Evolutionary conservation across 2,113 vertebrate genomes (phyloP), one percentile per base, ranked within the genome.

Genomic region (Silurus asotus): DNA sequence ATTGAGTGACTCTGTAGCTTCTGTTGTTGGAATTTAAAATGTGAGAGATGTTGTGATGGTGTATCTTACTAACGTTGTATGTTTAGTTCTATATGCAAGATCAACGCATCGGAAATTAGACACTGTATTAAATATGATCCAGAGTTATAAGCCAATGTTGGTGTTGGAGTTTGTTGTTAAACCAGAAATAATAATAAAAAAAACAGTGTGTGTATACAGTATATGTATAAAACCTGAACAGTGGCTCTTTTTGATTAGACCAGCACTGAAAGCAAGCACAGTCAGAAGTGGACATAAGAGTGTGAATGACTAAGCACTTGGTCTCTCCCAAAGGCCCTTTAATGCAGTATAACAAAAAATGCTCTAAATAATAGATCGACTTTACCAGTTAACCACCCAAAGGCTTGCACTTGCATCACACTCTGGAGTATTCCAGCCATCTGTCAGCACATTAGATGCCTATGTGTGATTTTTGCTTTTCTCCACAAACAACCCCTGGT

Each of bases 321-420:
- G 81, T 85, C 53, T 89, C 28, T 88, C 84, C 90, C 88, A 83
- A 87, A 74, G 88, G 86, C 83, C 82, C 56, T 59, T 80, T 82
- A 90, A 82, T 87, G 72, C 64, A n/a, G 67, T 77, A 87, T 89
- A 92, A 91, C 89, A 87, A 92, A 90, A 93, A 92, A 90, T 80
- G 51, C 74, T 88, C 55, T 84, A 90, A 93, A 92, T 94, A 93
- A 94, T 93, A 91, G 90, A 94, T 93, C 56, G 84, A 82, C 79
- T 90, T 90, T 90, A 90, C 84, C 86, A 93, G 86, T 93, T 88
- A 93, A 90, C 91, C 83, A 93, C 91, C 88, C 91, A 86, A 89
- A 92, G 88, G 90, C 88, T 91, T 91, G 88, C 90, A 92, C 77
- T 93, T 89, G 91, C 90, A 92, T 92, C 90, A 89, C 90, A 87